Conservation (phyloP, 2,113 vertebrate genomes). For the Pogona vitticeps region DNA sequence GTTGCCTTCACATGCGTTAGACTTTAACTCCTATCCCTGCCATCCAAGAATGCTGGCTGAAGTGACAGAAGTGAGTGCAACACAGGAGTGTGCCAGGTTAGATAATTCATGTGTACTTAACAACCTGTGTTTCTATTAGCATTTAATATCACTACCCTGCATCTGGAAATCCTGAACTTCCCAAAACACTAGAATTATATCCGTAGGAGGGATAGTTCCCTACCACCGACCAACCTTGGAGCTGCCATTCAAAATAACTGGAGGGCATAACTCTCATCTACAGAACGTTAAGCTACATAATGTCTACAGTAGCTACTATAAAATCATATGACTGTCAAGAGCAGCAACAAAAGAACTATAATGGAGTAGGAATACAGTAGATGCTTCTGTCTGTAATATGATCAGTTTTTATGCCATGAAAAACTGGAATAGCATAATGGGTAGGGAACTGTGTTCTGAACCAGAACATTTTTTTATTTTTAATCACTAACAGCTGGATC, state of each 20-base stretch:
- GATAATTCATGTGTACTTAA: not conserved
- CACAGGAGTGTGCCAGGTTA: no score
- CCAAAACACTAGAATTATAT: not conserved
- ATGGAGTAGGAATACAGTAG: no score
- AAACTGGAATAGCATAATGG: not conserved
- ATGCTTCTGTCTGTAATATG: not conserved
- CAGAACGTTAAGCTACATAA: not conserved
- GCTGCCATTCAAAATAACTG: not conserved
- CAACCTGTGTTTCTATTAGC: not conserved
- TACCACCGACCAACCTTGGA: no score
- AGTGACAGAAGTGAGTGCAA: no score
- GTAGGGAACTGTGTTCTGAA: not conserved
- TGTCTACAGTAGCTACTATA: not conserved
- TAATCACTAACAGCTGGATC: no score
- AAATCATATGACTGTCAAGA: not conserved
- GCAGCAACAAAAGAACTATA: no score
- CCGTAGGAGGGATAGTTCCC: no score
- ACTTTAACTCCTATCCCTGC: no score
- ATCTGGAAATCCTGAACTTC: not conserved
- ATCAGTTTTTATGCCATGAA: not conserved
- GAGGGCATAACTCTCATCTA: not conserved
- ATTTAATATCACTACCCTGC: not conserved
- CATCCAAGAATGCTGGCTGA: no score
- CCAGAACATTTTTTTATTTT: no score
- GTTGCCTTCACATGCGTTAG: no score